These are phyloP conservation scores for Nasonia oneida DNA, from an alignment of 2,888 invertebrate species.

Conservation along the genomic window DNA sequence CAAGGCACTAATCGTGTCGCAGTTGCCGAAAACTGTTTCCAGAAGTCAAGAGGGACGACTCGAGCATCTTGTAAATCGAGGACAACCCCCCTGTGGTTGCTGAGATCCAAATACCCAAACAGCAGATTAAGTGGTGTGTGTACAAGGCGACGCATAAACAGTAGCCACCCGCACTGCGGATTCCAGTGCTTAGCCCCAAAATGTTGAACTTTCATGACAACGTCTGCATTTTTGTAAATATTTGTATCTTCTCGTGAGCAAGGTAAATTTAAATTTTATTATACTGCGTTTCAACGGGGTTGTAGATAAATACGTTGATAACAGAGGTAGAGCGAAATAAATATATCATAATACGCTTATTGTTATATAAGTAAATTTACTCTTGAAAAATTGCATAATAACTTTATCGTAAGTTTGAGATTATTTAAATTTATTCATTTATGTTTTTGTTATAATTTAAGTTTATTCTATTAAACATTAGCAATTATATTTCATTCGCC, in stretches of 20 bases:
- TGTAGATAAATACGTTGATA: neutral
- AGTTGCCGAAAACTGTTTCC: conserved; percentile 52
- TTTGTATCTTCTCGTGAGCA: neutral
- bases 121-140: conserved; percentile 70
- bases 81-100: conserved; percentile 67
- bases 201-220: neutral
- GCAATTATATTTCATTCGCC: no score
- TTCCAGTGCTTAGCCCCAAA: neutral
- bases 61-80: conserved; percentile 57
- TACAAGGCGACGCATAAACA: conserved; percentile 65
- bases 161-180: conserved; percentile 27
- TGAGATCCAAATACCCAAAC: conserved; percentile 71
- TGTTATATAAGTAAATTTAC: no score
- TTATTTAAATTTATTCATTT: no score
- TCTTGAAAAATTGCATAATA: no score
- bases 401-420: no score
- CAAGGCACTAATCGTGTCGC: neutral
- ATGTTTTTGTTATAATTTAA: no score
- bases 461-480: no score
- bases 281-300: neutral
- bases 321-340: neutral
- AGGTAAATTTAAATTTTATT: neutral
- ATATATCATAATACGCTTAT: no score
- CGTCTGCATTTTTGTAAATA: conserved; percentile 4
- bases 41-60: conserved; percentile 47